Conservation (phyloP, 2,113 vertebrate genomes). For the Sphaerodactylus townsendi region DNA sequence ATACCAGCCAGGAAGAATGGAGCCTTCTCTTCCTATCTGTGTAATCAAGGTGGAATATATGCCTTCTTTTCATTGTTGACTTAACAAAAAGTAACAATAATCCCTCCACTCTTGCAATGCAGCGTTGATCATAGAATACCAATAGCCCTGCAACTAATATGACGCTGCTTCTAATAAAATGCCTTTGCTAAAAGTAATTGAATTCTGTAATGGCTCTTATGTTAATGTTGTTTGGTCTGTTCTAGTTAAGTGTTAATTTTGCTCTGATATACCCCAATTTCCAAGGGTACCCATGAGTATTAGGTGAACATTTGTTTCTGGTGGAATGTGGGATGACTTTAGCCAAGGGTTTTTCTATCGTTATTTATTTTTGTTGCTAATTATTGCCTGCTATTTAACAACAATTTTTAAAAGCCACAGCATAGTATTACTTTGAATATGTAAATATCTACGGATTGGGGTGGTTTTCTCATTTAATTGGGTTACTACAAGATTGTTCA, state of each 20-base stretch:
- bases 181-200: conserved; percentile 57
- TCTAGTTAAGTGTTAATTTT: conserved; percentile 55
- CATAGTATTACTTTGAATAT: not conserved
- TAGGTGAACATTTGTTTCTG: conserved; percentile 27
- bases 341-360: not conserved
- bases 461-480: not conserved
- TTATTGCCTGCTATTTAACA: not conserved
- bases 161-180: conserved; percentile 58
- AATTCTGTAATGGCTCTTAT: conserved; percentile 51
- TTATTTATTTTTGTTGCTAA: not conserved
- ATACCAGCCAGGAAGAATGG: too few species aligned
- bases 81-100: too few species aligned
- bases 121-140: not conserved
- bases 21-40: too few species aligned
- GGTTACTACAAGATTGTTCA: not conserved
- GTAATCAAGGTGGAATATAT: not conserved
- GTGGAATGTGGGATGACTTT: not conserved
- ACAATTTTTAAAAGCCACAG: not conserved
- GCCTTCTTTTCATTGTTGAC: not conserved
- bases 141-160: conserved; percentile 27
- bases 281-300: conserved; percentile 4
- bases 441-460: not conserved
- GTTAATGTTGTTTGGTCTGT: conserved; percentile 52
- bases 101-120: not conserved
- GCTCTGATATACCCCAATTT: conserved; percentile 15